A percentile compares a stretch with the other conserved stretches of the same genome.
Evolutionary conservation across 1,140 invertebrate genomes (phyloP).

Genomic region (Stenopsyche tienmushanensis): DNA sequence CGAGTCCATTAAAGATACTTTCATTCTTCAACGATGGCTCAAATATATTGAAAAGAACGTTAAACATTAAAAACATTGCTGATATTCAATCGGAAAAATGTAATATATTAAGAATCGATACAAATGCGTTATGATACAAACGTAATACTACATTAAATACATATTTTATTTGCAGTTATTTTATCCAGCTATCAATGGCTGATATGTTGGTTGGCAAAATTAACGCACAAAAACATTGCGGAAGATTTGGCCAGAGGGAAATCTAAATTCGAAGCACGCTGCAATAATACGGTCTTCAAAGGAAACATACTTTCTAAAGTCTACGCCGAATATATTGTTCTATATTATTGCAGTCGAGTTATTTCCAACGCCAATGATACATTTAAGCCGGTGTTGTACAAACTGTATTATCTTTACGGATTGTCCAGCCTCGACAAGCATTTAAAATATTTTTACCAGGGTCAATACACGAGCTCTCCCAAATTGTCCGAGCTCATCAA

Average conservation of each 20-base stretch:
- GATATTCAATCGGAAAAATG: slow-evolving; percentile 60
- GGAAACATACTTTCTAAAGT: slow-evolving; percentile 73
- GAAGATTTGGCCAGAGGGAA: slow-evolving; percentile 57
- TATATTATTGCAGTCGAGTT: slow-evolving; percentile 60
- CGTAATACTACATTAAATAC: slow-evolving; percentile 26
- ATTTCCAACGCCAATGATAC: slow-evolving; percentile 56
- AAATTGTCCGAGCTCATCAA: slow-evolving; percentile 53
- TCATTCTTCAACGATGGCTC: slow-evolving; percentile 60
- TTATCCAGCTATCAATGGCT: slow-evolving; percentile 80
- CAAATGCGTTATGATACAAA: slow-evolving; percentile 25
- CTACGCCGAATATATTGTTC: slow-evolving; percentile 70
- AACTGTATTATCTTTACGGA: slow-evolving; percentile 71
- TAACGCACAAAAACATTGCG: slow-evolving; percentile 66
- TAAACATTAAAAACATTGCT: slow-evolving; percentile 49
- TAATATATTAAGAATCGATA: slow-evolving; percentile 49
- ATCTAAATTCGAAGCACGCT: slow-evolving; percentile 72
- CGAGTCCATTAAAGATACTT: slow-evolving; percentile 64
- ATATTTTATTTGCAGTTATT: slow-evolving; percentile 65
- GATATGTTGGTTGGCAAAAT: slow-evolving; percentile 73
- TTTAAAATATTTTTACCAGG: slow-evolving; percentile 74
- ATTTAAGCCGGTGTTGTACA: slow-evolving; percentile 60
- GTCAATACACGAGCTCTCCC: slow-evolving; percentile 62
- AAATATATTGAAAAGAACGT: slow-evolving; percentile 56
- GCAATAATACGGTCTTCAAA: slow-evolving; percentile 82
- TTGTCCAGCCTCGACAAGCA: slow-evolving; percentile 73